phyloP scores from a whole-genome alignment of 2,797 vertebrate genomes.

The Chromobotia macracanthus region DNA sequence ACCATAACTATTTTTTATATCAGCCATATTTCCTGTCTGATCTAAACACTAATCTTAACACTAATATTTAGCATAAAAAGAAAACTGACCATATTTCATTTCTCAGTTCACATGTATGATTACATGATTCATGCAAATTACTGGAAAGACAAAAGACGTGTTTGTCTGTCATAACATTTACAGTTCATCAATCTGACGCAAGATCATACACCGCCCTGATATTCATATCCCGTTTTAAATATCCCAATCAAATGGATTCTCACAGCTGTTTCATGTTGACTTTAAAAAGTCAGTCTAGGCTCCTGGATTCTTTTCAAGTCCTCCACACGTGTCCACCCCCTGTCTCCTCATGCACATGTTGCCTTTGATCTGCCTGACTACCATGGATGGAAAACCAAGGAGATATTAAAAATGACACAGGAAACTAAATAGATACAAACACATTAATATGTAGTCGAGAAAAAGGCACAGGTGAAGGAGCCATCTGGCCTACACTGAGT shows the following conservation, averaged over 20 bases:
- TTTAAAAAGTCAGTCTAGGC: constrained; percentile 42
- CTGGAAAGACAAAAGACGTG: not conserved
- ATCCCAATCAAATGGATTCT: not conserved
- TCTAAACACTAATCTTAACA: not conserved
- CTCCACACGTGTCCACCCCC: constrained; percentile 14
- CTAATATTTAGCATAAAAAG: not conserved
- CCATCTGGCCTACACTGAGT: constrained; percentile 67
- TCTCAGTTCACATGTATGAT: not conserved
- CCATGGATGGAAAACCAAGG: constrained; percentile 65
- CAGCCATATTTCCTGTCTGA: not conserved
- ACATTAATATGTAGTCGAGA: constrained; percentile 63
- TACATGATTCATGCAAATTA: not conserved
- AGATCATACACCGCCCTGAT: too few relatives aligned
- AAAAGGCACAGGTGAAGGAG: constrained; percentile 66
- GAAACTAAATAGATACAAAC: constrained; percentile 67
- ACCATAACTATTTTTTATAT: constrained; percentile 31
- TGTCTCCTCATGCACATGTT: constrained; percentile 61
- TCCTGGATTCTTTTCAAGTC: constrained; percentile 47
- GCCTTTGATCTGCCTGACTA: constrained; percentile 68
- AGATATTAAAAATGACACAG: constrained; percentile 67
- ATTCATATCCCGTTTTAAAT: not conserved
- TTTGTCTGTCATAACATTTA: not conserved
- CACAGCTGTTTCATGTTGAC: not conserved
- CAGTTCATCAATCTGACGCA: not conserved
- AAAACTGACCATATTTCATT: too few relatives aligned